Percentiles rank a stretch among this genome's conserved stretches.
phyloP scores from a whole-genome alignment of 2,113 vertebrate genomes.

The Carlito syrichta region DNA sequence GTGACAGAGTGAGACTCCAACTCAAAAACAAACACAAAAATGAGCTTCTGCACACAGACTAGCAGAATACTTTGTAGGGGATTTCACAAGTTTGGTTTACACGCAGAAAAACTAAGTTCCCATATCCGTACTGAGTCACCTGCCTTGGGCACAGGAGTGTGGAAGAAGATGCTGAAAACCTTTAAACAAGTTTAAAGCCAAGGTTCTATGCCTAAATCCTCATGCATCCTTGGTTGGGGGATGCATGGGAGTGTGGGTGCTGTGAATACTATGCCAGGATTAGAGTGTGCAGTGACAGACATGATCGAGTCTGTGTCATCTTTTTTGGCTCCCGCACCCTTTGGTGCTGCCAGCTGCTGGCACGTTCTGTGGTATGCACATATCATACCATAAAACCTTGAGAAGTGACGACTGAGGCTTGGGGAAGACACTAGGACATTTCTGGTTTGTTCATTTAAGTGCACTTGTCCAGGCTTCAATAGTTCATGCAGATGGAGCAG shows the following conservation, averaged over 20 bases:
- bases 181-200: background rate
- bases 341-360: background rate
- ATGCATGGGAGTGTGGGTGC: background rate
- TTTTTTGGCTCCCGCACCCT: background rate
- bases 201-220: background rate
- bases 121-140: background rate
- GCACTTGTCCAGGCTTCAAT: background rate
- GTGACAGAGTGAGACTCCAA: no score
- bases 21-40: no score
- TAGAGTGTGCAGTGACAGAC: background rate
- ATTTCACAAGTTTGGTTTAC: background rate
- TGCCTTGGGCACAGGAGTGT: accelerated
- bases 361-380: background rate
- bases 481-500: background rate
- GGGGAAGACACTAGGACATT: background rate
- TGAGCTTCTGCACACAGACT: background rate
- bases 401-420: background rate
- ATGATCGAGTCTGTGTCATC: background rate
- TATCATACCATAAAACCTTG: no score
- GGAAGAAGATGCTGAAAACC: background rate
- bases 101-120: background rate
- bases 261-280: background rate
- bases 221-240: accelerated
- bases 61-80: background rate
- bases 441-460: background rate